These are phyloP conservation scores for Parnassius smintheus DNA, from an alignment of 2,888 invertebrate species.

Conservation along the genomic window DNA sequence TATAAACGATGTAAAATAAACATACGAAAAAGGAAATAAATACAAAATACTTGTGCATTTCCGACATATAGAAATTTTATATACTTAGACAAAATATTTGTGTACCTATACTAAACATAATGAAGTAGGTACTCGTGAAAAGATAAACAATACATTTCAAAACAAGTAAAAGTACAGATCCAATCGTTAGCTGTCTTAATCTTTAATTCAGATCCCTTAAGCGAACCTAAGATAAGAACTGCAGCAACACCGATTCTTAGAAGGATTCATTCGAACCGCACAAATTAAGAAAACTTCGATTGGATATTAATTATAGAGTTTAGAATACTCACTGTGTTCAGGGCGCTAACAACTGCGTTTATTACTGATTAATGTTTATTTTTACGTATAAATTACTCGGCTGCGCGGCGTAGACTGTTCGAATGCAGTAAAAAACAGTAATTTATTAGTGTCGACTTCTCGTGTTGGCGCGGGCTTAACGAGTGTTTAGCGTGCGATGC, in stretches of 20 bases:
- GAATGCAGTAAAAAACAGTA: conserved; percentile 79
- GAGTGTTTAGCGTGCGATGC: conserved; percentile 82
- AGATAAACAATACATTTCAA: conserved; percentile 1
- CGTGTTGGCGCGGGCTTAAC: conserved; percentile 83
- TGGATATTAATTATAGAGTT: conserved; percentile 55
- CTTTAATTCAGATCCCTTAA: conserved; percentile 27
- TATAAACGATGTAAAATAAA: no score
- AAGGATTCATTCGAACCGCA: conserved; percentile 27
- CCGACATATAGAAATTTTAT: background rate
- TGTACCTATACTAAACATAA: conserved; percentile 1
- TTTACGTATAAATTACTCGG: conserved; percentile 77
- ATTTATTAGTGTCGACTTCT: conserved; percentile 84
- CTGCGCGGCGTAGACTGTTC: conserved; percentile 80
- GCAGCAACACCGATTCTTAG: conserved; percentile 6
- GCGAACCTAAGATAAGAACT: conserved; percentile 24
- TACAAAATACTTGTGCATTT: no score
- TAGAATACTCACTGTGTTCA: conserved; percentile 74
- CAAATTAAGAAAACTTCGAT: conserved; percentile 58
- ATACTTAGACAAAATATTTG: background rate
- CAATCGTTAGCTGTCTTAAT: conserved; percentile 40
- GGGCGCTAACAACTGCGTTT: conserved; percentile 72
- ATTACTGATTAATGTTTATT: conserved; percentile 77
- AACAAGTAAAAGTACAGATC: conserved; percentile 28
- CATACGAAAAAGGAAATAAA: no score
- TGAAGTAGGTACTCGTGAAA: conserved; percentile 1